Base-by-base conservation (phyloP, 2,888 invertebrate genomes). In the Gerris lacustris region DNA sequence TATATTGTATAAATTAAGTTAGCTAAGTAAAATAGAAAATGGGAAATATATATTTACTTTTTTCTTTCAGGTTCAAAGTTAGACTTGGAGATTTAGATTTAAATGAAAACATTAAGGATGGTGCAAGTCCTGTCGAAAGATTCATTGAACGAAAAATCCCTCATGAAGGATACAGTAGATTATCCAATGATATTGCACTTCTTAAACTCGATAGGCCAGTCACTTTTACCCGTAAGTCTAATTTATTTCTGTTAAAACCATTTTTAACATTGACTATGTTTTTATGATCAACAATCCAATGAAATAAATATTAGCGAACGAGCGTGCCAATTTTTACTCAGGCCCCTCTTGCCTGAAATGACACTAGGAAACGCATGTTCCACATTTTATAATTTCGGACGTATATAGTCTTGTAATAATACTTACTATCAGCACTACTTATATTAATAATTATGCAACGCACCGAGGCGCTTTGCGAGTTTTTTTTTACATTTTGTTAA, bases 81-180 rank as follows among this genome's bases (percentile, higher is more conserved):
- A 85, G 93, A 0, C 79, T 94, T 0, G 94, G 94, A 0, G 93
- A 93, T 76, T 84, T 92, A 77, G 88, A 92, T 80, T 78, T 92
- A 44, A 83, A 83, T 5, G 80, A 83, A 0, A 86, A 86, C 2
- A 81, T 84, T 11, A 86, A 87, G 63, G 89, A 89, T 0, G 86
- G 87, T 0, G 84, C 84, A 0, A 82, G 85, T 0, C 83, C 84
- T 0, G 78, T 87, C 6, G 87, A 91, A 77, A 80, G 90, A 7
- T 81, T 81, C 0, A 84, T 93, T 69, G 84, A 84, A 68, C 81
- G 80, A 68, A 83, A 82, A 71, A 83, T 85, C 70, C 80, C 87
- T 9, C 92, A 94, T 78, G 89, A 90, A 74, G 77, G 83, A 1
- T 94, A 89, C 80, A 86, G 83, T 78, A 77, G 86, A 43, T 88